Conservation (phyloP, 2,888 invertebrate species). For the Lepidochrysops patricia region DNA sequence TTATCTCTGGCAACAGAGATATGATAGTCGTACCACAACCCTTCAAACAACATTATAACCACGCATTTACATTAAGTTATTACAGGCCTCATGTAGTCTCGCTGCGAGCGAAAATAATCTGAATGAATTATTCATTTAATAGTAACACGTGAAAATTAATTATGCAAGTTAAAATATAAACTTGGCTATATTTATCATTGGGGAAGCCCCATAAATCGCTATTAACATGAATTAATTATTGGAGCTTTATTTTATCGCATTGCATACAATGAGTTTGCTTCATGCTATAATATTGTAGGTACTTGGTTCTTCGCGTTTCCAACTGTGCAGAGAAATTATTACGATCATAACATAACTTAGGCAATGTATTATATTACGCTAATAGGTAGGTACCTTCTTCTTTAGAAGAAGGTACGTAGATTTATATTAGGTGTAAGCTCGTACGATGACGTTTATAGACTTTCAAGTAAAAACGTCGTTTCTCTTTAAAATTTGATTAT, state of each 20-base stretch:
- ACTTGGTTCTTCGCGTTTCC: too few species aligned
- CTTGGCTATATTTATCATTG: slow-evolving; percentile 12
- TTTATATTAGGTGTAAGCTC: background rate
- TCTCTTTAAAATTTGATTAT: too few species aligned
- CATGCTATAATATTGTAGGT: too few species aligned
- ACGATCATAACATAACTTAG: too few species aligned
- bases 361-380: too few species aligned
- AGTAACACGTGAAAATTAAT: slow-evolving; percentile 13
- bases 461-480: too few species aligned
- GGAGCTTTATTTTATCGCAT: background rate
- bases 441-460: too few species aligned
- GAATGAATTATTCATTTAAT: slow-evolving; percentile 11
- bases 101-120: background rate
- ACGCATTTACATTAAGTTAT: slow-evolving; percentile 7
- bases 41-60: background rate
- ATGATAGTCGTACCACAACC: background rate
- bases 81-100: background rate
- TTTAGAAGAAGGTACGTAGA: too few species aligned
- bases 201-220: slow-evolving; percentile 13
- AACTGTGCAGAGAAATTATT: too few species aligned
- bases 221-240: slow-evolving; percentile 9
- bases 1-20: background rate
- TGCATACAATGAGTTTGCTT: slow-evolving; percentile 1
- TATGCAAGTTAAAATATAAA: slow-evolving; percentile 13
- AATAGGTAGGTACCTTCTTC: too few species aligned